phyloP scores from a whole-genome alignment of 2,888 invertebrate species.

The Cheilosia grossa region DNA sequence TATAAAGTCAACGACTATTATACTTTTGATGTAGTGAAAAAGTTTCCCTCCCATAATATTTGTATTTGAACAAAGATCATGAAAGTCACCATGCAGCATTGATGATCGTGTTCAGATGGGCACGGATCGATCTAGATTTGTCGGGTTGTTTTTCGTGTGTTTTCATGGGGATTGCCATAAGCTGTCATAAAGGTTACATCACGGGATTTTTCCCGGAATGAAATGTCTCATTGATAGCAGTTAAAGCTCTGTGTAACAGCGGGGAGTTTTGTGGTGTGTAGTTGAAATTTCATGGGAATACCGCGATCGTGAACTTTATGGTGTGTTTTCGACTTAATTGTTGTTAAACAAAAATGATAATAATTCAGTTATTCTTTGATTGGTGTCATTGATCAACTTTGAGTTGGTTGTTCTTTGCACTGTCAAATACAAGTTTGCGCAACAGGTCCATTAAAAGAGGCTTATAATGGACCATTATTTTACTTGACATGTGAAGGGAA shows the following conservation, averaged over 20 bases:
- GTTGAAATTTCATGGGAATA: conserved; percentile 28
- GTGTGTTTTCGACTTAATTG: not conserved
- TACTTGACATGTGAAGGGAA: too few relatives aligned
- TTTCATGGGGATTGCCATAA: conserved; percentile 6
- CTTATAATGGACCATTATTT: too few relatives aligned
- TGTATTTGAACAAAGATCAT: conserved; percentile 35
- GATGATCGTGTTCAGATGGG: conserved; percentile 19
- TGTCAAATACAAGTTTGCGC: too few relatives aligned
- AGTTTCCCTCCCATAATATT: conserved; percentile 34
- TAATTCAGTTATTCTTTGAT: too few relatives aligned
- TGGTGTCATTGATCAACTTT: too few relatives aligned
- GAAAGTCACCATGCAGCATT: not conserved
- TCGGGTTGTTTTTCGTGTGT: not conserved
- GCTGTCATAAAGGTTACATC: not conserved
- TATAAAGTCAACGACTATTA: not conserved
- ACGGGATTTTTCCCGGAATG: conserved; percentile 1
- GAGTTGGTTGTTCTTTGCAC: too few relatives aligned
- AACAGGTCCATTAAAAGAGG: too few relatives aligned
- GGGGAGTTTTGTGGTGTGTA: conserved; percentile 26
- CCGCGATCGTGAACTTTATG: conserved; percentile 15
- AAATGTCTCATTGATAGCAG: not conserved
- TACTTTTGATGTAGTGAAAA: conserved; percentile 1
- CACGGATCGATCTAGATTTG: conserved; percentile 7
- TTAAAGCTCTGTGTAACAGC: not conserved
- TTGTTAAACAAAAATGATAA: too few relatives aligned